Base-by-base conservation (phyloP, 1,140 invertebrate species). In the Lepidostoma basale region DNA sequence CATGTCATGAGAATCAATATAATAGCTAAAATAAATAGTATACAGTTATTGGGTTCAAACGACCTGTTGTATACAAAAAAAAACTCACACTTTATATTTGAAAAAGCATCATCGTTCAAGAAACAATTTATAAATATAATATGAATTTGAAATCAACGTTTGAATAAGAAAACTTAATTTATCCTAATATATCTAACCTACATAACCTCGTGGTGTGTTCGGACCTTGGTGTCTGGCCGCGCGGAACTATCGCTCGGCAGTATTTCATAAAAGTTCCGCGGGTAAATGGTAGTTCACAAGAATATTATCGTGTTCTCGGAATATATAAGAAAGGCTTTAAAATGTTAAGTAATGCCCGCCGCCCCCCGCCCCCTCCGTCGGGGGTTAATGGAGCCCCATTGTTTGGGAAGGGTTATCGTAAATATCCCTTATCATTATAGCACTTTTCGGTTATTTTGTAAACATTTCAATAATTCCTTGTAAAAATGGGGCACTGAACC, bases 221-320 rank as follows among this genome's bases (percentile, higher is more conserved):
- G n/a, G 18, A 56, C 18, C 28, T 45, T 67, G 44, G 44, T 68
- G 59, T 56, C 58, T 56, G 67, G 47, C 58, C 68, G 60, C 52
- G 68, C 63, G 62, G 52, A 70, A 70, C 68, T 70, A 70, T 70
- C 68, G 58, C 56, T 22, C 62, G 16, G 68, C 44, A 54, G 62
- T 70, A 70, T 62, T 70, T 70, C 68, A 70, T 70, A 70, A 70
- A 70, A 70, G 68, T 70, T 70, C 64, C 16, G 33, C 68, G 62
- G 52, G 26, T 69, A 70, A 70, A 70, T 54, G 68, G 68, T 66
- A 70, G 68, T 70, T 70, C 68, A 70, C 63, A 66, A 66, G 68
- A 66, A 70, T 70, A 70, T 70, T 70, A 70, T 70, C 68, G 42
- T 70, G 68, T 70, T 70, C 68, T 62, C 45, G 30, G 63, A 64